Evolutionary conservation across 2,113 vertebrate genomes (phyloP).

Genomic region (Vimba vimba): DNA sequence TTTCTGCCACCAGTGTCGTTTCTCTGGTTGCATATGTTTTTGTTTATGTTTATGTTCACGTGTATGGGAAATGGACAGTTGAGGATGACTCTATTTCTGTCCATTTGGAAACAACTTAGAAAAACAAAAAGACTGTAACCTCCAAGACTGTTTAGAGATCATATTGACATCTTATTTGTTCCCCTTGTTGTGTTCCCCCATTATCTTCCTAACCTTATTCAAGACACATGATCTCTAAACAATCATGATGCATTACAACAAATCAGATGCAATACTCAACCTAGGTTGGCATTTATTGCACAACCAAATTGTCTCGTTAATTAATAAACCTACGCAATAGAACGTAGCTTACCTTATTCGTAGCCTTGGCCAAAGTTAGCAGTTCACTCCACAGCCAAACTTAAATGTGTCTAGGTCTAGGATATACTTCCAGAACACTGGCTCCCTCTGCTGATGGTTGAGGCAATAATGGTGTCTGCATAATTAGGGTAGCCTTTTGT

Average conservation of each 20-base stretch:
- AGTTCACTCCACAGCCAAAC: neutral
- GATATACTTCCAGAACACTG: constrained; percentile 61
- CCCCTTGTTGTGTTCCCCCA: neutral
- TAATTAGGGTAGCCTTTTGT: neutral
- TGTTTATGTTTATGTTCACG: neutral
- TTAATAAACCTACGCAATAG: neutral
- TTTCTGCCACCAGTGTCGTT: neutral
- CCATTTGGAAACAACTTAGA: neutral
- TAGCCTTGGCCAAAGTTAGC: neutral
- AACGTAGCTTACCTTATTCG: neutral
- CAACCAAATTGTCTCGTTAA: neutral
- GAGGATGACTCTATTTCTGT: neutral
- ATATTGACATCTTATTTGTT: neutral
- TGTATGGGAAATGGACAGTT: neutral
- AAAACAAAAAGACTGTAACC: neutral
- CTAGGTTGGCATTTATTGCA: neutral
- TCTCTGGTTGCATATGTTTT: neutral
- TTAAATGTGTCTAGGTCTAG: constrained; percentile 15
- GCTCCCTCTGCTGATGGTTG: constrained; percentile 66
- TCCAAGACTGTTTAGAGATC: neutral
- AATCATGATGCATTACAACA: neutral
- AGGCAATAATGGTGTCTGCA: neutral
- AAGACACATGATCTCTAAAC: too few species aligned
- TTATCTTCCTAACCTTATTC: neutral
- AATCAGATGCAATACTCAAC: neutral